Evolutionary conservation across 2,113 vertebrate species (phyloP).

Genomic region (Canis aureus): DNA sequence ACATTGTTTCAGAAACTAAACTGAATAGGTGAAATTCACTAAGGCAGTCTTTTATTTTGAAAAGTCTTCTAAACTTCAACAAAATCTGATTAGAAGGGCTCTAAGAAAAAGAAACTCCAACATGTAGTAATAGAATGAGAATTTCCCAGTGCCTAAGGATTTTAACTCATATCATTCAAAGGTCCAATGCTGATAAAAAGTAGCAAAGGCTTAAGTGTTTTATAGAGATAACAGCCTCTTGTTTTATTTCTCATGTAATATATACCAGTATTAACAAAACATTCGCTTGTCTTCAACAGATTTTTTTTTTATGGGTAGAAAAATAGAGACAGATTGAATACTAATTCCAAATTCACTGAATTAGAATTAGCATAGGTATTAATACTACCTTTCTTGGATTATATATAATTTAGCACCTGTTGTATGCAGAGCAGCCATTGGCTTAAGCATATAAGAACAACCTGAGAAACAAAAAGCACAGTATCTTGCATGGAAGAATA

Average conservation of each 20-base stretch:
- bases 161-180: slow-evolving; percentile 30
- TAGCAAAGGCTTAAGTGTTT: neutral
- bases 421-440: neutral
- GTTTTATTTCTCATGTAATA: slow-evolving; percentile 38
- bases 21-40: neutral
- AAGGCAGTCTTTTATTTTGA: slow-evolving; percentile 13
- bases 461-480: neutral
- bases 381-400: neutral
- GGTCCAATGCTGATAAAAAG: neutral
- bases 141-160: neutral
- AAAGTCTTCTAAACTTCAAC: slow-evolving; percentile 21
- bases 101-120: slow-evolving; percentile 33
- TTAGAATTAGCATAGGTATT: neutral
- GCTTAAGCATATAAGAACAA: neutral
- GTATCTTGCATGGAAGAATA: neutral
- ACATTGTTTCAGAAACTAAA: slow-evolving; percentile 54
- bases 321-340: slow-evolving; percentile 27
- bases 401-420: neutral
- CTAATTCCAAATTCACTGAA: slow-evolving; percentile 14
- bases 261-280: neutral
- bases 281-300: neutral
- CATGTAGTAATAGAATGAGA: neutral
- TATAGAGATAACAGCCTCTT: neutral
- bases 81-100: slow-evolving; percentile 39
- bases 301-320: slow-evolving; percentile 41